Percentiles rank a stretch among this genome's conserved stretches.
Conservation (phyloP, 2,888 invertebrate genomes). For the Octonoba sinensis region DNA sequence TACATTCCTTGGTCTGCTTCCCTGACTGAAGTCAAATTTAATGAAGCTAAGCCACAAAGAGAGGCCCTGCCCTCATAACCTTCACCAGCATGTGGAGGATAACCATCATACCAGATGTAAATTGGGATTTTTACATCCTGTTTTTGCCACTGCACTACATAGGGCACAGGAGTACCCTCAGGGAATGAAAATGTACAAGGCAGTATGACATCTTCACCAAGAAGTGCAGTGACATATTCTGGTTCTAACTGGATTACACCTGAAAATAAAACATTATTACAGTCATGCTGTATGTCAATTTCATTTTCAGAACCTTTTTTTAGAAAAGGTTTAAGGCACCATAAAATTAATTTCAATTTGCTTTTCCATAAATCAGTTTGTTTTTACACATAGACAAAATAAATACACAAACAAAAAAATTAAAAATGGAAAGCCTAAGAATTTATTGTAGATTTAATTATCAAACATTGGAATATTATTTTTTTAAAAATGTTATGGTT, state of each 20-base stretch:
- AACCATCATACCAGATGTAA: constrained; percentile 98
- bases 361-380: too few species aligned
- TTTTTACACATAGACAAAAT: too few species aligned
- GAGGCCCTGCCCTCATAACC: constrained; percentile 93
- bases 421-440: too few species aligned
- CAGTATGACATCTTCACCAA: constrained; percentile 95
- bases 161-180: constrained; percentile 80
- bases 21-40: constrained; percentile 93
- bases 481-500: too few species aligned
- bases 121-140: constrained; percentile 96
- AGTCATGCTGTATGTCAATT: too few species aligned
- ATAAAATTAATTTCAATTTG: too few species aligned
- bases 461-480: too few species aligned
- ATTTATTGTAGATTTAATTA: too few species aligned
- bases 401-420: too few species aligned
- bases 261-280: neutral
- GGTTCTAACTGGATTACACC: constrained; percentile 41
- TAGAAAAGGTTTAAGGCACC: too few species aligned
- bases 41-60: constrained; percentile 89
- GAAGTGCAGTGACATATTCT: constrained; percentile 82
- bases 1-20: constrained; percentile 97
- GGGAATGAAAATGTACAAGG: constrained; percentile 98
- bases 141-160: constrained; percentile 99
- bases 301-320: too few species aligned
- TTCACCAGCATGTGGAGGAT: constrained; percentile 95